phyloP scores from a whole-genome alignment of 2,888 invertebrate species.

The Hedychridium roseum region DNA sequence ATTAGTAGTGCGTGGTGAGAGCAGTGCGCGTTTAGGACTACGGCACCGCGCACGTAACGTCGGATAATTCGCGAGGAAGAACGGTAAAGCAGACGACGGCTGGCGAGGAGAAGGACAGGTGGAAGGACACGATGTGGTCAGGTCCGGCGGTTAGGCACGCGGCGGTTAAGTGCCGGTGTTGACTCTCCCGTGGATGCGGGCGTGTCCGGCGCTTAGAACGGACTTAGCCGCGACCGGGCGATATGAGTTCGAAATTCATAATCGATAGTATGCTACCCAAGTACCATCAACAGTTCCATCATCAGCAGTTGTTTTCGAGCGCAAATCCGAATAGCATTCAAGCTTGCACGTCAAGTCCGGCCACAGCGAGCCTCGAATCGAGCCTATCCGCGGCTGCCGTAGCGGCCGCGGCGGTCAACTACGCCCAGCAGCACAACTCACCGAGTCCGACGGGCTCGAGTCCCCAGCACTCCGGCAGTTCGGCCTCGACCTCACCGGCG shows the following conservation, averaged over 20 bases:
- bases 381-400: conserved; percentile 70
- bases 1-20: too few relatives aligned
- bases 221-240: conserved; percentile 59
- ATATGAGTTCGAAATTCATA: conserved; percentile 96
- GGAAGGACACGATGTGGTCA: too few relatives aligned
- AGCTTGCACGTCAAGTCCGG: conserved; percentile 69
- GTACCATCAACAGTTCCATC: conserved; percentile 84
- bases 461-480: conserved; percentile 74
- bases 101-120: too few relatives aligned
- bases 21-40: too few relatives aligned
- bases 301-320: conserved; percentile 72
- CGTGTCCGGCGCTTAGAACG: conserved; percentile 60
- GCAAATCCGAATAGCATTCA: conserved; percentile 78
- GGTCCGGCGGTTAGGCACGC: too few relatives aligned
- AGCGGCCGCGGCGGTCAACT: conserved; percentile 84
- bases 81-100: too few relatives aligned
- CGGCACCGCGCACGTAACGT: too few relatives aligned
- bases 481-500: conserved; percentile 72
- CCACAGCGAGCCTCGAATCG: conserved; percentile 73
- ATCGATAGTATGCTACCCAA: conserved; percentile 98
- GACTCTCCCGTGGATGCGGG: conserved; percentile 32
- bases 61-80: too few relatives aligned
- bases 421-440: conserved; percentile 64
- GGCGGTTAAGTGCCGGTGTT: conserved; percentile 13
- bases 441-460: conserved; percentile 76